Conservation (phyloP, 2,797 vertebrate genomes). For the Brachyalestes nurse region DNA sequence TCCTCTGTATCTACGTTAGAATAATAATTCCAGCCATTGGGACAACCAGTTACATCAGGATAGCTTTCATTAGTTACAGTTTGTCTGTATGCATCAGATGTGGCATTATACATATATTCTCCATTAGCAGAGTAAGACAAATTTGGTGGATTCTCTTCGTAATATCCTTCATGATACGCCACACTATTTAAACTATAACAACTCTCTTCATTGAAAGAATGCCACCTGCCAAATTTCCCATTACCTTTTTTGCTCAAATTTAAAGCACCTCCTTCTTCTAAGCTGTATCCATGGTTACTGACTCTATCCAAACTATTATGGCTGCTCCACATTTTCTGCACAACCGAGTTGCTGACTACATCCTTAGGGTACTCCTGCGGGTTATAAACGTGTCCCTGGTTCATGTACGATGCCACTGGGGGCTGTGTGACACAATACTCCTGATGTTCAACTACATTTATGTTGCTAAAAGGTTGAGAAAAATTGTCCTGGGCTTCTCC, state of each 20-base stretch:
- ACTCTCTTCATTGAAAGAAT: conserved; percentile 77
- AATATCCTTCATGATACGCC: conserved; percentile 82
- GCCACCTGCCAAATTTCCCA: conserved; percentile 72
- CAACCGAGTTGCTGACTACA: conserved; percentile 59
- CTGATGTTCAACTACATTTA: conserved; percentile 59
- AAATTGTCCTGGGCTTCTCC: conserved; percentile 45
- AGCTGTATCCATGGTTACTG: conserved; percentile 62
- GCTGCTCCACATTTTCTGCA: conserved; percentile 71
- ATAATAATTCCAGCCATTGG: conserved; percentile 78
- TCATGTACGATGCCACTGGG: conserved; percentile 59
- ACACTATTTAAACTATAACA: conserved; percentile 80
- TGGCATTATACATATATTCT: conserved; percentile 70
- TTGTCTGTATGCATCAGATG: conserved; percentile 68
- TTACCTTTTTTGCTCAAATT: conserved; percentile 87
- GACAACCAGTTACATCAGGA: conserved; percentile 61
- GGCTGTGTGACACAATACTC: conserved; percentile 49
- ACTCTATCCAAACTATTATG: conserved; percentile 59
- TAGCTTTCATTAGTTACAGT: conserved; percentile 69
- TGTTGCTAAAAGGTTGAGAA: conserved; percentile 54
- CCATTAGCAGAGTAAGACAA: conserved; percentile 77
- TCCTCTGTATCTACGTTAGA: conserved; percentile 78
- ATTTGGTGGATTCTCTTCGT: conserved; percentile 81
- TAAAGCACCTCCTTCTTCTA: conserved; percentile 77
- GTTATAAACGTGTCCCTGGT: conserved; percentile 61
- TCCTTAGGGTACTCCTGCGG: conserved; percentile 50